Conservation (phyloP, 1,140 invertebrate species). For the Papilio xuthus region DNA sequence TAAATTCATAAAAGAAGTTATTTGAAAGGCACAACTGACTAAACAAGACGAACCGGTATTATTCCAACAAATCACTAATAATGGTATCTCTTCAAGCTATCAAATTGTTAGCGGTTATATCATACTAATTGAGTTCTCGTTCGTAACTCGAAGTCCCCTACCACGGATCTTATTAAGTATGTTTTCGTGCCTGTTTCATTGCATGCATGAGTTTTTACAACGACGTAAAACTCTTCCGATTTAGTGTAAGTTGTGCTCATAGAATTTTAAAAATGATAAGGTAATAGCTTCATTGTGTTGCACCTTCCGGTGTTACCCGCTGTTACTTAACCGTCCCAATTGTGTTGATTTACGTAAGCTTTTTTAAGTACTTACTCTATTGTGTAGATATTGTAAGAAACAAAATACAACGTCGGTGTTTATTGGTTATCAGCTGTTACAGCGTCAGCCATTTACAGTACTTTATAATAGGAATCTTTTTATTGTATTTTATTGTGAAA, state of each 20-base stretch:
- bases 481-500: no score
- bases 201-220: slow-evolving; percentile 46
- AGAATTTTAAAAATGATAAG: background rate
- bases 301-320: background rate
- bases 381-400: background rate
- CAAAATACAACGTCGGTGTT: background rate
- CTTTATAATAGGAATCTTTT: no score
- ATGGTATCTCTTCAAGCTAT: slow-evolving; percentile 4
- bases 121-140: slow-evolving; percentile 38
- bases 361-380: background rate
- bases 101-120: slow-evolving; percentile 24
- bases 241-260: background rate
- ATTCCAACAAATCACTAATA: background rate
- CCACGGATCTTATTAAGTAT: slow-evolving; percentile 40
- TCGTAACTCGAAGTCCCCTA: slow-evolving; percentile 26
- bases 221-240: slow-evolving; percentile 42
- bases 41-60: slow-evolving; percentile 10
- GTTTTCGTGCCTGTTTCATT: slow-evolving; percentile 44
- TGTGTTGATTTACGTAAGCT: background rate
- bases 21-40: background rate
- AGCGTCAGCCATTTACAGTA: no score
- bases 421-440: background rate
- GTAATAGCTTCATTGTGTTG: background rate
- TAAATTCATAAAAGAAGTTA: background rate
- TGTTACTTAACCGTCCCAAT: background rate